These are phyloP conservation scores for Neogobius melanostomus DNA, from an alignment of 2,113 vertebrate species.

Conservation along the genomic window DNA sequence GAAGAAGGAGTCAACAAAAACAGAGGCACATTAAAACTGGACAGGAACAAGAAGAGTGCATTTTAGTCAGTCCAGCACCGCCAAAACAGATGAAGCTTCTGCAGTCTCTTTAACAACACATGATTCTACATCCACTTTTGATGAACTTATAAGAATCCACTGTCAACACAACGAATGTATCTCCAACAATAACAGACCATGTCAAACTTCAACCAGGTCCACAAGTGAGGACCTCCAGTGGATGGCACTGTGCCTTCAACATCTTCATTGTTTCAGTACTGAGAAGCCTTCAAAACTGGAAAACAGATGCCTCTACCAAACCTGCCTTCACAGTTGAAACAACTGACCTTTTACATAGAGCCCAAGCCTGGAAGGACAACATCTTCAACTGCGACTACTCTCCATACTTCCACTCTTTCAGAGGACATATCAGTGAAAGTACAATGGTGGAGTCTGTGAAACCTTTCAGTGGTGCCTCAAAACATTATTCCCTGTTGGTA, in stretches of 20 bases:
- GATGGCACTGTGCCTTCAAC: background rate
- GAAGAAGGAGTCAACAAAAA: background rate
- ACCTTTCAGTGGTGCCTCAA: background rate
- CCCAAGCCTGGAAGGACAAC: background rate
- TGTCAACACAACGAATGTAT: background rate
- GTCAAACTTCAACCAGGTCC: background rate
- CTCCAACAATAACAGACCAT: background rate
- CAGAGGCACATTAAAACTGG: background rate
- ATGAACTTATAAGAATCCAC: background rate
- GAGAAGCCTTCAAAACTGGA: background rate
- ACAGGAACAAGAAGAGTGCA: background rate
- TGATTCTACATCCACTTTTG: background rate
- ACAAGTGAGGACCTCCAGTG: background rate
- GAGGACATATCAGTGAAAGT: background rate
- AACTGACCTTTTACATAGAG: no score
- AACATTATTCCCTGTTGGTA: background rate
- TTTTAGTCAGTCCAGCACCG: no score
- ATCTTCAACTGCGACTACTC: background rate
- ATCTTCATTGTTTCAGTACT: slow-evolving; percentile 14
- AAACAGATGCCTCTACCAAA: background rate
- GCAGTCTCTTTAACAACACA: no score
- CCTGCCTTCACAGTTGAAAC: no score
- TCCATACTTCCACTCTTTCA: background rate
- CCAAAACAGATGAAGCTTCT: no score
- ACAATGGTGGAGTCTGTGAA: background rate